Base-by-base conservation (phyloP, 2,888 invertebrate genomes). In the Sarcophaga caerulescens region DNA sequence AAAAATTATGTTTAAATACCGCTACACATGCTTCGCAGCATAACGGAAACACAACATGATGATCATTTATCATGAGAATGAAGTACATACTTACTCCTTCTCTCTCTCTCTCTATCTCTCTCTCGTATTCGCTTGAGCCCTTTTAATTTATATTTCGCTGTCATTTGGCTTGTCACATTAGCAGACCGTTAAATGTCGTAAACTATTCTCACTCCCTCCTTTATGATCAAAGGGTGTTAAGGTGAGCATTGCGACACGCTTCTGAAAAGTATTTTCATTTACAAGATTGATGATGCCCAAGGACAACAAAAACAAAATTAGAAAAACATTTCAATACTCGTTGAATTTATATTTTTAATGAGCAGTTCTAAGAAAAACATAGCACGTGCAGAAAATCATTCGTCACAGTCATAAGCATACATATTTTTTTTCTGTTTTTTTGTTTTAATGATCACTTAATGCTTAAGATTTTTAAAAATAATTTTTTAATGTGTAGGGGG, bases 61-160 rank as follows among this genome's bases (percentile, higher is more conserved):
- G 77, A 62, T 78, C 78, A 78, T 74, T 76, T 52, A 44, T 45
- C 21, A 45, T 14, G 17, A 35, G 25, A n/a, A 0, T 14, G 35
- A 35, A 65, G 35, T 23, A n/a, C 45, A 45, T 35, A n/a, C n/a
- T 35, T 35, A 35, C 19, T n/a, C 66, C 19, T 45, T 73, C 62
- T 47, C 63, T 8, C 1, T 45, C 44, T 69, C n/a, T 19, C 4
- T 25, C 5, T 70, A 14, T 47, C 19, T 47, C 11, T 25, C 4
- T 68, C n/a, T 19, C 60, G 11, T n/a, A 4, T 35, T n/a, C 10
- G 35, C 21, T 21, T 19, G 65, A 65, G 74, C 59, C 66, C 57
- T 66, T 74, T 79, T 85, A 52, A 85, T 82, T 76, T 79, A 82
- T 76, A 17, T 25, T 57, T 44, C 23, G 71, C 62, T 82, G 81